Evolutionary conservation across 2,797 vertebrate genomes (phyloP).

Genomic region (Smutsia temminckii): DNA sequence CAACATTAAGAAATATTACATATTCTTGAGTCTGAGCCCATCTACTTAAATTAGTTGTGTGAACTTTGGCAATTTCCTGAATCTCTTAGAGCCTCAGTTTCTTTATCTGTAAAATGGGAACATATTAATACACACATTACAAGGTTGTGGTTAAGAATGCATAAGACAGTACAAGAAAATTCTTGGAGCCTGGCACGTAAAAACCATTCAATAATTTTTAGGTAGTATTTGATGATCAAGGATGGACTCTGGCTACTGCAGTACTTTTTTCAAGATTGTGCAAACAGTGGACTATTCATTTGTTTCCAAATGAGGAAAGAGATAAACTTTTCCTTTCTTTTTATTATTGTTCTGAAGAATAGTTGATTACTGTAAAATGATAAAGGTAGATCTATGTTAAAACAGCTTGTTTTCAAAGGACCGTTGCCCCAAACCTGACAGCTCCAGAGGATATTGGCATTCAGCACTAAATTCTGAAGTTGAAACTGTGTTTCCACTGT

Average conservation of each 20-base stretch:
- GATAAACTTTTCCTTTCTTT: not conserved
- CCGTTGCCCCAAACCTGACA: not conserved
- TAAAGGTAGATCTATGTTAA: not conserved
- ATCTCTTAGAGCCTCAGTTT: not conserved
- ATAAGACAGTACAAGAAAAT: not conserved
- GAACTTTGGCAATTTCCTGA: not conserved
- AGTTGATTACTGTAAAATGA: not conserved
- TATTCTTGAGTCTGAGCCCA: conserved; percentile 31
- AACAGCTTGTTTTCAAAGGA: conserved; percentile 15
- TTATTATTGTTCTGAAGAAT: conserved; percentile 35
- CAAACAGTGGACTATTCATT: not conserved
- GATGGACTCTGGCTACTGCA: not conserved
- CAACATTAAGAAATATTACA: conserved; percentile 62
- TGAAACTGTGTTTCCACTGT: not conserved
- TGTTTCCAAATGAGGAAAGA: not conserved
- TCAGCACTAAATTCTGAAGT: not conserved
- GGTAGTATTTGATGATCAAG: not conserved
- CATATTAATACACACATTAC: not conserved
- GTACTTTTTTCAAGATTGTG: not conserved
- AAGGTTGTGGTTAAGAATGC: not conserved
- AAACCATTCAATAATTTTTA: not conserved
- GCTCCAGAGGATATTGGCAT: not conserved
- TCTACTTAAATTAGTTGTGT: not conserved
- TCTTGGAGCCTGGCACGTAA: not conserved
- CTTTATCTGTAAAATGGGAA: not conserved